Percentiles rank a stretch among this genome's conserved stretches.
Conservation (phyloP, 2,888 invertebrate species). For the Habroteleia sp. region DNA sequence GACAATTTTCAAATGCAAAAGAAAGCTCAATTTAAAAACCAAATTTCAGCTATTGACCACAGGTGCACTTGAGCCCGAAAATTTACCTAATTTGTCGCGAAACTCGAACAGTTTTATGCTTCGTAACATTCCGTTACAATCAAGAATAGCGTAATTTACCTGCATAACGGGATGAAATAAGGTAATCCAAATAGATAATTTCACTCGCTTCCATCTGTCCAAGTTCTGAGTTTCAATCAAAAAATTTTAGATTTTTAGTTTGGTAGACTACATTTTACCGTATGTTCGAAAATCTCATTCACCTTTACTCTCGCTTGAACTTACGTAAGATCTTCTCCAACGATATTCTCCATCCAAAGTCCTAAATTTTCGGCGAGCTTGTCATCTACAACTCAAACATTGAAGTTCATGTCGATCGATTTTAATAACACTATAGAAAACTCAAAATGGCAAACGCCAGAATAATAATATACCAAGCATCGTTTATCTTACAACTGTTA, state of each 20-base stretch:
- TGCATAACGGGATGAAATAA: conserved; percentile 16
- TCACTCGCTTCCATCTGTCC: conserved; percentile 13
- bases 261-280: conserved; percentile 20
- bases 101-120: background rate
- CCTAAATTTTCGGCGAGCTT: conserved; percentile 27
- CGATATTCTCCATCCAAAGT: conserved; percentile 43
- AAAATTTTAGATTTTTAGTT: conserved; percentile 41
- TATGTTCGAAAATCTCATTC: conserved; percentile 50
- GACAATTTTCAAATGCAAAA: background rate
- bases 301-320: conserved; percentile 4
- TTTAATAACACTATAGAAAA: background rate
- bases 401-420: conserved; percentile 10
- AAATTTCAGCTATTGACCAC: background rate
- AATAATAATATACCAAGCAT: no score
- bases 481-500: no score
- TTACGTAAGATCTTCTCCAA: conserved; percentile 44
- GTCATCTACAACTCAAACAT: conserved; percentile 2
- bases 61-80: no score
- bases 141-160: no score
- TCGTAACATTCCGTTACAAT: no score
- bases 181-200: conserved; percentile 50
- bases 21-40: no score
- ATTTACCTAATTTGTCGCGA: background rate
- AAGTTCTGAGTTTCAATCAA: conserved; percentile 50
- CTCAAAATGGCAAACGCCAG: background rate